These are phyloP conservation scores for Phorcus lineatus DNA, from an alignment of 2,888 invertebrate genomes.

Conservation along the genomic window DNA sequence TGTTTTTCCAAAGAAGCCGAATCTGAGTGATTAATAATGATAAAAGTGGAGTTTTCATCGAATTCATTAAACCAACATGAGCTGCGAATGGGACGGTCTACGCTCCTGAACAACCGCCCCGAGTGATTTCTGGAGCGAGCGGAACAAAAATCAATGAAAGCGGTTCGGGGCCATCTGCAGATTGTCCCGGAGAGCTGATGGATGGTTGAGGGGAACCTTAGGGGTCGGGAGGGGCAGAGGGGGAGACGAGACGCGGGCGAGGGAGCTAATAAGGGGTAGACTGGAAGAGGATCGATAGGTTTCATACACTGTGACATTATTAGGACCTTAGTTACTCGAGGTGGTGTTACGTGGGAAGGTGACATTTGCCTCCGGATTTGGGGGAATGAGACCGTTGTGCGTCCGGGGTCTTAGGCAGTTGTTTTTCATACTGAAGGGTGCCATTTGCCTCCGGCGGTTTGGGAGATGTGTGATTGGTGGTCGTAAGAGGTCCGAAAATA, in stretches of 20 bases:
- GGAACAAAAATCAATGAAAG: not conserved
- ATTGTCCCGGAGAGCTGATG: not conserved
- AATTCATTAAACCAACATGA: constrained; percentile 5
- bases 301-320: too few relatives aligned
- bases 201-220: not conserved
- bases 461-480: not conserved
- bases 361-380: too few relatives aligned
- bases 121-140: not conserved
- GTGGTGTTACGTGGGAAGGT: too few relatives aligned
- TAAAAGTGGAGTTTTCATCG: constrained; percentile 8
- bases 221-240: not conserved
- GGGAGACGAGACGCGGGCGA: not conserved
- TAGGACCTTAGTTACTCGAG: too few relatives aligned
- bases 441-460: too few relatives aligned
- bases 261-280: not conserved
- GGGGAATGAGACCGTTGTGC: too few relatives aligned
- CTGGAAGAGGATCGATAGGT: not conserved
- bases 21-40: constrained; percentile 4
- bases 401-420: too few relatives aligned
- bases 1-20: not conserved
- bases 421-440: too few relatives aligned
- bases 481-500: too few relatives aligned
- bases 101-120: not conserved
- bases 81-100: not conserved
- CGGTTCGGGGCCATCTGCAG: not conserved